Evolutionary conservation across 2,113 vertebrate species (phyloP).

Genomic region (Grallaria varia): DNA sequence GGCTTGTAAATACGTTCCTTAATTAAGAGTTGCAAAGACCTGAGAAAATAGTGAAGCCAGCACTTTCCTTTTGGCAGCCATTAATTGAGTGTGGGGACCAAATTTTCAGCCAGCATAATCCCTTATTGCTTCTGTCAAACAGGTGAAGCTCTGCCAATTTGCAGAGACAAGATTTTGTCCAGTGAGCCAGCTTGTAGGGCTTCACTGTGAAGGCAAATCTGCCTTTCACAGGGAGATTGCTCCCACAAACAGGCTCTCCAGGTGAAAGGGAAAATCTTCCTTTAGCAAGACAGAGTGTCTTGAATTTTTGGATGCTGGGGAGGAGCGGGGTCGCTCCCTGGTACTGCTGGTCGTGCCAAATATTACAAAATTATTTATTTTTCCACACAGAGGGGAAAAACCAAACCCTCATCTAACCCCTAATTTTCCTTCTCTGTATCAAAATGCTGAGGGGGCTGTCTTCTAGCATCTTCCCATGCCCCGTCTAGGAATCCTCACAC

Average conservation of each 20-base stretch:
- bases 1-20: constrained; percentile 5
- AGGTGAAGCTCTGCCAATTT: background rate
- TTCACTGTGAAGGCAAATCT: background rate
- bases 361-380: background rate
- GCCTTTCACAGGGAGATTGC: background rate
- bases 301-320: background rate
- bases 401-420: too few relatives aligned
- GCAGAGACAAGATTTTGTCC: background rate
- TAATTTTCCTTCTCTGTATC: background rate
- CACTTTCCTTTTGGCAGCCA: background rate
- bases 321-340: background rate
- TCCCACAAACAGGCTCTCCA: background rate
- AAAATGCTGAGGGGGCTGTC: background rate
- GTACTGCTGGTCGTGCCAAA: background rate
- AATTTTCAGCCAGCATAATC: background rate
- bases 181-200: background rate
- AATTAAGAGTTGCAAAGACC: background rate
- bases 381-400: background rate
- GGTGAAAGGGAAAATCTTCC: background rate
- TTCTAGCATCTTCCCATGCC: background rate
- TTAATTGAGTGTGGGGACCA: background rate
- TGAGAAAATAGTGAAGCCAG: background rate
- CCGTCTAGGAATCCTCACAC: background rate
- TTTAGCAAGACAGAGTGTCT: background rate
- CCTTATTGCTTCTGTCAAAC: background rate